Conservation (phyloP, 2,888 invertebrate genomes). For the Drosophila putrida region DNA sequence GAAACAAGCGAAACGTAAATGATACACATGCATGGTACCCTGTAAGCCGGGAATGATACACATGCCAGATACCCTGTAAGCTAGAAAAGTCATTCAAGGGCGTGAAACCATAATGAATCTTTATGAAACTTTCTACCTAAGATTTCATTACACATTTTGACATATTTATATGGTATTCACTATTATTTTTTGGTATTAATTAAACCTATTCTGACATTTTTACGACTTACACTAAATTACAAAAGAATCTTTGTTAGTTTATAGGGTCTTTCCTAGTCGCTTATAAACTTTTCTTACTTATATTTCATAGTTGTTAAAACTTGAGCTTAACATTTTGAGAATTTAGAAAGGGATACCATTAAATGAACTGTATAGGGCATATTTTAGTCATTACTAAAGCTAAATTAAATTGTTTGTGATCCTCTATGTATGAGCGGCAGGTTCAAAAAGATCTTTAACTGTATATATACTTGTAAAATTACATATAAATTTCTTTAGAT, state of each 20-base stretch:
- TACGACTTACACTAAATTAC: neutral
- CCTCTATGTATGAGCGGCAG: no score
- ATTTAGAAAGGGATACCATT: neutral
- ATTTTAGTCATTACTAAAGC: neutral
- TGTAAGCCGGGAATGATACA: conserved; percentile 7
- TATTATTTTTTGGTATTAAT: neutral
- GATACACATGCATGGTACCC: conserved; percentile 22
- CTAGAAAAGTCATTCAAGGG: no score
- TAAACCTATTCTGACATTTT: neutral
- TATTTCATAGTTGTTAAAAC: neutral
- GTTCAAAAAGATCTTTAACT: no score
- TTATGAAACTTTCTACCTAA: neutral
- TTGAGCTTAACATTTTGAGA: neutral
- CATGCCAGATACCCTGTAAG: conserved; percentile 39
- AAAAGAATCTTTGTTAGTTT: neutral
- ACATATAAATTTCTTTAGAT: no score
- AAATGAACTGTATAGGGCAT: neutral
- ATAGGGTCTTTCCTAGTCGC: conserved; percentile 1
- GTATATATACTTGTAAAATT: no score
- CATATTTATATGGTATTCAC: neutral
- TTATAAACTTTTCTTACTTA: neutral
- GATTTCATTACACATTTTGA: neutral
- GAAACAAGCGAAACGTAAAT: conserved; percentile 27
- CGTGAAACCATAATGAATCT: neutral
- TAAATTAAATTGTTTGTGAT: no score